Conservation (phyloP, 2,888 invertebrate genomes). For the Nemapogon koenigi region DNA sequence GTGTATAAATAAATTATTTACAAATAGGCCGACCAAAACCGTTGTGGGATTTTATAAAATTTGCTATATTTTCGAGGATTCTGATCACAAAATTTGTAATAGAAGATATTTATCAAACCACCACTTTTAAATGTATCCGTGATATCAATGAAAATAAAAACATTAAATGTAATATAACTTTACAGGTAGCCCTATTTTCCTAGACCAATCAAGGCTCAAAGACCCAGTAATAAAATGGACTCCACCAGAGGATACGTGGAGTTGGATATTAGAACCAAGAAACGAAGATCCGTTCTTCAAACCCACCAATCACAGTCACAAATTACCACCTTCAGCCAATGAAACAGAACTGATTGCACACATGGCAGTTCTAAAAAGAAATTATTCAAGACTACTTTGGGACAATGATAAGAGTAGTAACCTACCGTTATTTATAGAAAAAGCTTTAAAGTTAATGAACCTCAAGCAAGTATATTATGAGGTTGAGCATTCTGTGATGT, state of each 20-base stretch:
- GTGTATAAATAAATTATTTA: too few relatives aligned
- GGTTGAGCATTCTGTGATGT: slow-evolving; percentile 91
- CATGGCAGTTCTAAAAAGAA: slow-evolving; percentile 48
- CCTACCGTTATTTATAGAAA: slow-evolving; percentile 81
- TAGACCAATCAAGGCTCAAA: slow-evolving; percentile 29
- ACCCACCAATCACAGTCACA: slow-evolving; percentile 54
- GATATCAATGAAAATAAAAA: too few relatives aligned
- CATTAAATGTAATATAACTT: slow-evolving; percentile 14
- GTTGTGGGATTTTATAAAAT: too few relatives aligned
- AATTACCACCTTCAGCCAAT: slow-evolving; percentile 54
- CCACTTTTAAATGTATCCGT: too few relatives aligned
- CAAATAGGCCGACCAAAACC: too few relatives aligned
- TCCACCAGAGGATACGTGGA: slow-evolving; percentile 54
- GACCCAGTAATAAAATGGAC: slow-evolving; percentile 53
- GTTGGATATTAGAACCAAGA: slow-evolving; percentile 41
- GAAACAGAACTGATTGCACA: slow-evolving; percentile 53
- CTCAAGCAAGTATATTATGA: slow-evolving; percentile 83
- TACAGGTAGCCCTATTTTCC: slow-evolving; percentile 55
- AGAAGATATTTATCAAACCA: too few relatives aligned
- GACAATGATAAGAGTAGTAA: slow-evolving; percentile 74
- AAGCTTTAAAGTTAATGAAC: slow-evolving; percentile 82
- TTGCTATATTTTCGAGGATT: too few relatives aligned
- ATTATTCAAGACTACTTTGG: slow-evolving; percentile 72
- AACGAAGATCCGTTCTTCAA: slow-evolving; percentile 48
- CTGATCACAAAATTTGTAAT: too few relatives aligned